Evolutionary conservation across 2,888 invertebrate species (phyloP).

Genomic region (Ochropacha duplaris): DNA sequence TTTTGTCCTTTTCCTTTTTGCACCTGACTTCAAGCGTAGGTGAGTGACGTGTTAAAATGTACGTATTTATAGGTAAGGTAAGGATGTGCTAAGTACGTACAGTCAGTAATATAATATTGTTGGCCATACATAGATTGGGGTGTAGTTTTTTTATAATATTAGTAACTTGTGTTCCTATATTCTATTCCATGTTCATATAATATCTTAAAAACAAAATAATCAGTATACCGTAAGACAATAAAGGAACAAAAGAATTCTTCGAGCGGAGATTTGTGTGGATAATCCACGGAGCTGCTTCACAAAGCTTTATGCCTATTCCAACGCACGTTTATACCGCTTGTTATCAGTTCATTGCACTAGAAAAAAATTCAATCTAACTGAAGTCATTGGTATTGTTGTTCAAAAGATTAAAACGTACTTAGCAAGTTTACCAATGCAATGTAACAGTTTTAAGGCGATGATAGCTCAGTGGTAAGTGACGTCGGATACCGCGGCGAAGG

Average conservation of each 20-base stretch:
- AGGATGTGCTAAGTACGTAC: not conserved
- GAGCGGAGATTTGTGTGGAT: slow-evolving; percentile 19
- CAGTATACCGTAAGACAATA: not conserved
- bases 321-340: slow-evolving; percentile 8
- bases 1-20: slow-evolving; percentile 63
- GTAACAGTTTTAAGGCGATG: too few species aligned
- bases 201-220: not conserved
- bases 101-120: not conserved
- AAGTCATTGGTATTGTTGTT: not conserved
- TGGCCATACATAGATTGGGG: too few species aligned
- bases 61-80: not conserved
- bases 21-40: slow-evolving; percentile 44
- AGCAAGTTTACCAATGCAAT: too few species aligned
- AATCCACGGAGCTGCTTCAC: slow-evolving; percentile 23
- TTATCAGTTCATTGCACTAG: slow-evolving; percentile 26
- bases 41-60: not conserved
- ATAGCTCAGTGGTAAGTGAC: too few species aligned
- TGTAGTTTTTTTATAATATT: too few species aligned
- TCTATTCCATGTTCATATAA: not conserved
- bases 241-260: slow-evolving; percentile 26
- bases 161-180: too few species aligned
- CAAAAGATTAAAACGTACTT: too few species aligned
- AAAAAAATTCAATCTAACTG: slow-evolving; percentile 19
- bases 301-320: slow-evolving; percentile 22
- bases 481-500: too few species aligned